These are phyloP conservation scores for Caenorhabditis imperialis DNA, from an alignment of 2,888 invertebrate genomes.

Conservation along the genomic window DNA sequence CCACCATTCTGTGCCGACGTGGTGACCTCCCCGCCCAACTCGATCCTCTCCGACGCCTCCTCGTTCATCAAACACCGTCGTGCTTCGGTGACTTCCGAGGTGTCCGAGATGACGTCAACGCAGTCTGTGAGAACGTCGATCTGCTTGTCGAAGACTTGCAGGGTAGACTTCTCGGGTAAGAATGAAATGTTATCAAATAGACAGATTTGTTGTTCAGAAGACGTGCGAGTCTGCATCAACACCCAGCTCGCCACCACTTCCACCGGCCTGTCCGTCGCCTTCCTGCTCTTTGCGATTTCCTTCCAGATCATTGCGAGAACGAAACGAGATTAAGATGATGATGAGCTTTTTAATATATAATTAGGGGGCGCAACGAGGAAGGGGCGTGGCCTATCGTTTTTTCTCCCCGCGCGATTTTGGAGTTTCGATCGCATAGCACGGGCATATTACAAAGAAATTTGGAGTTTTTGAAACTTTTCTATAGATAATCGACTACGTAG, in stretches of 20 bases:
- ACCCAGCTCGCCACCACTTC: conserved; percentile 48
- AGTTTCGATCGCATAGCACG: no score
- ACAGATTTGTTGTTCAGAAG: conserved; percentile 45
- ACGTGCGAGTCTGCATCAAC: conserved; percentile 47
- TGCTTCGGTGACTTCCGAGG: conserved; percentile 36
- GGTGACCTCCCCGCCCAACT: conserved; percentile 75
- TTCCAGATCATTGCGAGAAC: conserved; percentile 53
- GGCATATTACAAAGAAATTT: no score
- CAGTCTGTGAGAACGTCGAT: conserved; percentile 58
- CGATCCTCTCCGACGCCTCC: conserved; percentile 72
- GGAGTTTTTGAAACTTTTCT: no score
- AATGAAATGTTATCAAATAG: not conserved
- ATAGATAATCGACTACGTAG: no score
- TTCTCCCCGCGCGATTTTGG: no score
- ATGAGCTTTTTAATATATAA: no score
- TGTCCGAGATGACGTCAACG: conserved; percentile 19
- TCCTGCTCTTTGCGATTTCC: conserved; percentile 39
- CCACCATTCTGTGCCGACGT: conserved; percentile 77
- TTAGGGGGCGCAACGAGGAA: no score
- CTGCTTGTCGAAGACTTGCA: conserved; percentile 55
- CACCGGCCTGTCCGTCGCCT: conserved; percentile 48
- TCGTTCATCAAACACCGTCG: conserved; percentile 61
- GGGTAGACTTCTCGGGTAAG: conserved; percentile 34
- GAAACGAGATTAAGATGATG: conserved; percentile 19
- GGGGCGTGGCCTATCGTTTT: no score